Evolutionary conservation across 1,140 invertebrate species (phyloP).

Genomic region (Ceratoteleas bidentatus): DNA sequence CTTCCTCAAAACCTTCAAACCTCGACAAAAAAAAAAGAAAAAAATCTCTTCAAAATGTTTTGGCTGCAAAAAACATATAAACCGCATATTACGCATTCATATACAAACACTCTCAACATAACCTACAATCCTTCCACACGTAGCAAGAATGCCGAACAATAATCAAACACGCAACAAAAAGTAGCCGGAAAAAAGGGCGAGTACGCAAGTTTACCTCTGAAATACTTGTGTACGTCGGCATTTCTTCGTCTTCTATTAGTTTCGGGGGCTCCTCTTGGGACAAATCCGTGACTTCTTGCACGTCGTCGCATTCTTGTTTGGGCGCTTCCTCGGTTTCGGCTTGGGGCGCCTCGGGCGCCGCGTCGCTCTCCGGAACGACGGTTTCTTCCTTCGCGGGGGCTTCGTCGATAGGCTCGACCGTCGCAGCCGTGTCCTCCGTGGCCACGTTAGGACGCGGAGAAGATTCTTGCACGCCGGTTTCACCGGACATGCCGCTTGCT

Average conservation of each 20-base stretch:
- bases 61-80: too few species aligned
- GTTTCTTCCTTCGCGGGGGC: not conserved
- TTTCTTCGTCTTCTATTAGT: constrained; percentile 75
- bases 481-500: constrained; percentile 41
- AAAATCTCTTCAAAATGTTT: too few species aligned
- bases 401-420: not conserved
- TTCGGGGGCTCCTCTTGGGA: not conserved
- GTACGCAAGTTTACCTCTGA: constrained; percentile 21
- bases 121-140: constrained; percentile 1
- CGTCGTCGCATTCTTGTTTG: not conserved
- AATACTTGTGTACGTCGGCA: constrained; percentile 73
- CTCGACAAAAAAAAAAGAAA: too few species aligned
- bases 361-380: not conserved
- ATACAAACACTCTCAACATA: constrained; percentile 20
- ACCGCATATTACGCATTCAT: not conserved
- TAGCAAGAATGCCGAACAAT: not conserved
- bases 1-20: too few species aligned
- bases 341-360: not conserved
- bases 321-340: not conserved
- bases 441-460: constrained; percentile 44
- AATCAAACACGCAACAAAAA: too few species aligned
- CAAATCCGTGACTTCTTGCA: constrained; percentile 16
- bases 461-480: constrained; percentile 38
- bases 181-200: not conserved
- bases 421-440: constrained; percentile 18